phyloP scores from a whole-genome alignment of 2,113 vertebrate species.

The Cyphomyrus discorhynchus region DNA sequence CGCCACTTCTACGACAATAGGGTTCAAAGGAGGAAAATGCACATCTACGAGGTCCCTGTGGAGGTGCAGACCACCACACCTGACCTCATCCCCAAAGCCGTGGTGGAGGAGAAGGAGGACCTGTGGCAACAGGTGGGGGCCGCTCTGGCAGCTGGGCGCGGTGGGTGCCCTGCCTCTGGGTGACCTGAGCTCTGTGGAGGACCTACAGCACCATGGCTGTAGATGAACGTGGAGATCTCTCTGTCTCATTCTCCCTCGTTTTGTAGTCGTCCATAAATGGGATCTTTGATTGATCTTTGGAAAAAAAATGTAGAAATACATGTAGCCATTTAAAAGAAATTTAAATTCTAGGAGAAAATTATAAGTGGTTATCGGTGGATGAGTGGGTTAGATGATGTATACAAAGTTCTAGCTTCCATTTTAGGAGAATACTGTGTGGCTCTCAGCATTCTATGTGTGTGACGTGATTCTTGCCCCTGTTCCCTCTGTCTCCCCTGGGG shows the following conservation, averaged over 20 bases:
- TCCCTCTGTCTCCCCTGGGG: conserved; percentile 40
- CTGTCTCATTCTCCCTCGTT: background rate
- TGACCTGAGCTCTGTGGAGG: background rate
- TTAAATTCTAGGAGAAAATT: background rate
- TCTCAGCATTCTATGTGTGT: background rate
- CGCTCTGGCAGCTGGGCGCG: background rate
- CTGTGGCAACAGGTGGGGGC: conserved; percentile 40
- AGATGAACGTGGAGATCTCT: background rate
- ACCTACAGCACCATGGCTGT: background rate
- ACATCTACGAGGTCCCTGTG: conserved; percentile 60
- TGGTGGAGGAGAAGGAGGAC: conserved; percentile 44
- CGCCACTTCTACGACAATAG: background rate
- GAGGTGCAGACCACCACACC: conserved; percentile 65
- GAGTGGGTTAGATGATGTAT: background rate
- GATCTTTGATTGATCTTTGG: background rate
- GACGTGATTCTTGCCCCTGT: background rate
- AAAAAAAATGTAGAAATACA: background rate
- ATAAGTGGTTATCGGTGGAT: background rate
- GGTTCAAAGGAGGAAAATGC: background rate
- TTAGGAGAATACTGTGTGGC: background rate
- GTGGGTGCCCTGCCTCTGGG: background rate
- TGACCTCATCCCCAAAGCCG: conserved; percentile 72
- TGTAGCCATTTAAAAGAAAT: background rate
- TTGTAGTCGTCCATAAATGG: background rate
- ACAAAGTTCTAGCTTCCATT: background rate